Evolutionary conservation across 1,140 invertebrate genomes (phyloP).

Genomic region (Temnothorax nylanderi): DNA sequence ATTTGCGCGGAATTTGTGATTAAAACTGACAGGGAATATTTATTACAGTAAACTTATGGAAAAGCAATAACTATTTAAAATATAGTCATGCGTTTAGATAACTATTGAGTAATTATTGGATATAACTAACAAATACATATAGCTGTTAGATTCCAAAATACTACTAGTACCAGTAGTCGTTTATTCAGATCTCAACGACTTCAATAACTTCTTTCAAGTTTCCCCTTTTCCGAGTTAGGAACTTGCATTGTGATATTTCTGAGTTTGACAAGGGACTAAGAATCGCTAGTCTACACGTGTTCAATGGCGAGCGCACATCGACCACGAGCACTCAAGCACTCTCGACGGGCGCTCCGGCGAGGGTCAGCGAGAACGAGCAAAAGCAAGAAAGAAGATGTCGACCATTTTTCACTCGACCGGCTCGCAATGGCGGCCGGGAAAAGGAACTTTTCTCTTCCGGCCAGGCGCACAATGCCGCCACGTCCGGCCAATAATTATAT

Average conservation of each 20-base stretch:
- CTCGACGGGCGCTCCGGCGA: background rate
- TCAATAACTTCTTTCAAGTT: constrained; percentile 33
- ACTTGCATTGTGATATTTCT: constrained; percentile 45
- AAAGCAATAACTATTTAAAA: background rate
- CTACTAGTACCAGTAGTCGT: no score
- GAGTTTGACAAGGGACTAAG: constrained; percentile 49
- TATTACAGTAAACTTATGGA: background rate
- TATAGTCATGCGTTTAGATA: background rate
- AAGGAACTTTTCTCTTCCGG: constrained; percentile 68
- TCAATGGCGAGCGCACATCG: constrained; percentile 46
- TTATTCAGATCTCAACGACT: constrained; percentile 27
- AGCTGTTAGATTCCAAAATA: background rate
- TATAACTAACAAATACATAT: background rate
- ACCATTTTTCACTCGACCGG: constrained; percentile 71
- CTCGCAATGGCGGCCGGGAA: constrained; percentile 40
- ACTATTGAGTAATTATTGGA: background rate
- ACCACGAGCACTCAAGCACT: constrained; percentile 35
- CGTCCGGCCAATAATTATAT: constrained; percentile 76
- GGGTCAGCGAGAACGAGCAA: constrained; percentile 17
- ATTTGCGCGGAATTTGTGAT: background rate
- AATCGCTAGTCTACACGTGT: constrained; percentile 53
- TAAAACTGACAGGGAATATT: background rate
- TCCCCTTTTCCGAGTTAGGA: background rate
- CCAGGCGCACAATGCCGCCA: constrained; percentile 51
- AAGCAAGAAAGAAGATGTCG: constrained; percentile 47